Evolutionary conservation across 2,888 invertebrate genomes (phyloP).

Genomic region (Margaritifera margaritifera): DNA sequence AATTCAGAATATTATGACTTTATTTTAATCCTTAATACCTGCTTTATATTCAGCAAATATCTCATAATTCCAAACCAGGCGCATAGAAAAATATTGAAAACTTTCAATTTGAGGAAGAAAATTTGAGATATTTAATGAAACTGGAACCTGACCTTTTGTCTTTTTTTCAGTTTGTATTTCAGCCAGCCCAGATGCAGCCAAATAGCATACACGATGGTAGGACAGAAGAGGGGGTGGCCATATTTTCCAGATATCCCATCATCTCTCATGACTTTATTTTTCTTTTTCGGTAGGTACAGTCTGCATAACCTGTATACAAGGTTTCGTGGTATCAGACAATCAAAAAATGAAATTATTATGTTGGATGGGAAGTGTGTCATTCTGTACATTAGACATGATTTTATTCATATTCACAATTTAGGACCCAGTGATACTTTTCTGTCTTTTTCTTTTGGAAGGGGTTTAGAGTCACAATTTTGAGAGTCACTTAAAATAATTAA

Average conservation of each 20-base stretch:
- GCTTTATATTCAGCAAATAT: background rate
- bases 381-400: too few species aligned
- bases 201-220: slow-evolving; percentile 44
- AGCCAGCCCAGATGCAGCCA: slow-evolving; percentile 57
- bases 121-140: background rate
- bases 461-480: too few species aligned
- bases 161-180: slow-evolving; percentile 52
- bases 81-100: background rate
- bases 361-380: too few species aligned
- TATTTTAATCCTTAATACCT: background rate
- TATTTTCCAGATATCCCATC: slow-evolving; percentile 60
- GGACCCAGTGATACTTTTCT: too few species aligned
- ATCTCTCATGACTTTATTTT: slow-evolving; percentile 37
- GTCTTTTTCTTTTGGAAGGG: too few species aligned
- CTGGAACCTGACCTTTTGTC: background rate
- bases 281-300: slow-evolving; percentile 42
- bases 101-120: too few species aligned
- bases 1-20: background rate
- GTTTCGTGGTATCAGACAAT: too few species aligned
- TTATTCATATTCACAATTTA: too few species aligned
- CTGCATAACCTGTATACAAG: background rate
- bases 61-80: too few species aligned
- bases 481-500: too few species aligned
- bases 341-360: too few species aligned
- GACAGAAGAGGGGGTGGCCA: slow-evolving; percentile 60